Evolutionary conservation across 2,888 invertebrate genomes (phyloP), one percentile per base, ranked within the genome.

Genomic region (Noctua fimbriata): DNA sequence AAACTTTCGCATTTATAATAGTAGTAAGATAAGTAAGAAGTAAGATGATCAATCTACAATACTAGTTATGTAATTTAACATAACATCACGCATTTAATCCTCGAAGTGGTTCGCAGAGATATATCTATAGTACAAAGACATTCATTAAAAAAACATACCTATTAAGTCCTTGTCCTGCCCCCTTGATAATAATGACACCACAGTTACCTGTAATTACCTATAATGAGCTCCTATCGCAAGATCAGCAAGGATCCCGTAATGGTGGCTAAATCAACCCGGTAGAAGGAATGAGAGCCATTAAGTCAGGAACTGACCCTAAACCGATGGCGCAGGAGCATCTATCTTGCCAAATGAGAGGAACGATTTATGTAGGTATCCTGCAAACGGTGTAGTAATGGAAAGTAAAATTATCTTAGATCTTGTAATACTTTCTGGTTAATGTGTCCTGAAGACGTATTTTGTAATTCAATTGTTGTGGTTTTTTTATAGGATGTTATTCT

Each of bases 341-440:
- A 77, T 87, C 85, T 85, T 70, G 7, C 36, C 16, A 66, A 86
- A 84, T 82, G 80, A 75, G 66, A 52, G 41, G 1, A 16, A 69
- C 52, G 77, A 82, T 85, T 87, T 81, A 87, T 82, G 60, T 75
- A 63, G 69, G 71, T 28, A 9, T 44, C 36, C 36, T 58, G 66
- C 7, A 18, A 77, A 28, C 47, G 18, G n/a, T 73, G 49, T 41
- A 58, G 49, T 60, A 41, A 47, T 82, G n/a, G 32, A 32, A 36
- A 36, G 3, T 24, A 55, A 69, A 41, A 5, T 41, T 65, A 4
- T 24, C n/a, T 58, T n/a, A 55, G 58, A n/a, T 32, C 2, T 41
- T 72, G 14, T n/a, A 1, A 79, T 69, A 32, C 14, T 52, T 36
- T 6, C 14, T 47, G 32, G 18, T 18, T 32, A 6, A 63, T 63